Evolutionary conservation across 2,113 vertebrate genomes (phyloP).

Genomic region (Zosterops pallidus): DNA sequence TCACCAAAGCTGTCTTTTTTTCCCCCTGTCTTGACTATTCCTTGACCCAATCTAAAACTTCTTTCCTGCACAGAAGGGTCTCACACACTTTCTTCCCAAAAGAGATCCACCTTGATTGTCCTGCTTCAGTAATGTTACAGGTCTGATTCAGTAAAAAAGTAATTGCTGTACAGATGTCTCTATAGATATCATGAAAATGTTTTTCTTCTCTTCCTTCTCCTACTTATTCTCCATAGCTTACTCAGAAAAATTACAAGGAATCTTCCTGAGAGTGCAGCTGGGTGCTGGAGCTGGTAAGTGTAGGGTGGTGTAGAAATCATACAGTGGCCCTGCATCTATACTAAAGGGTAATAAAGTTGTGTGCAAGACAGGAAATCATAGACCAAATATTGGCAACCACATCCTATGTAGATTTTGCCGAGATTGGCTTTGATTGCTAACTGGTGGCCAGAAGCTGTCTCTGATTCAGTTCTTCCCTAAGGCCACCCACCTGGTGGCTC

Average conservation of each 20-base stretch:
- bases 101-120: not conserved
- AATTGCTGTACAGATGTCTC: not conserved
- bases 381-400: not conserved
- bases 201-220: not conserved
- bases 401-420: not conserved
- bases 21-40: not conserved
- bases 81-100: not conserved
- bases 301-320: not conserved
- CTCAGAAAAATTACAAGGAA: not conserved
- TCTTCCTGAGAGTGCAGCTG: not conserved
- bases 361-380: not conserved
- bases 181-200: not conserved
- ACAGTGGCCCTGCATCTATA: not conserved
- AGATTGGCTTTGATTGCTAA: not conserved
- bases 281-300: not conserved
- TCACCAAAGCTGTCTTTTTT: not conserved
- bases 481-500: slow-evolving; percentile 21
- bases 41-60: not conserved
- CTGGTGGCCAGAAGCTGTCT: not conserved
- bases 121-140: not conserved
- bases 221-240: not conserved
- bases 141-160: not conserved
- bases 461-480: not conserved
- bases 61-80: not conserved
- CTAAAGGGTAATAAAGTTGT: not conserved